Evolutionary conservation across 2,797 vertebrate genomes (phyloP).

Genomic region (Molossus alvarezi): DNA sequence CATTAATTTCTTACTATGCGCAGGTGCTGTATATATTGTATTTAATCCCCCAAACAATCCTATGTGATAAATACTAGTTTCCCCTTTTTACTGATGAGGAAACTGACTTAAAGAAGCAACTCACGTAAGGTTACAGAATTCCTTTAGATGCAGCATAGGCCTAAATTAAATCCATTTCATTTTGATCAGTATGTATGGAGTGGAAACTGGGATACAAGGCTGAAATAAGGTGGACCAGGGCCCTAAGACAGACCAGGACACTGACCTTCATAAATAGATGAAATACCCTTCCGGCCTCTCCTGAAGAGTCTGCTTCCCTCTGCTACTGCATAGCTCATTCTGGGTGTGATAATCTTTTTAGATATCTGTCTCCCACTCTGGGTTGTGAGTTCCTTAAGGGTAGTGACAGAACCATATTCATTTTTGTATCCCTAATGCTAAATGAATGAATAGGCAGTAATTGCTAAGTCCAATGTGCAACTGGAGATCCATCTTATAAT

Average conservation of each 20-base stretch:
- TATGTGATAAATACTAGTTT: neutral
- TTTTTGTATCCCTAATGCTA: neutral
- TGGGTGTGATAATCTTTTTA: neutral
- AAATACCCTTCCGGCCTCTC: neutral
- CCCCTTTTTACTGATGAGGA: neutral
- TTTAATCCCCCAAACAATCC: conserved; percentile 8
- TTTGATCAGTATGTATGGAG: neutral
- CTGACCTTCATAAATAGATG: neutral
- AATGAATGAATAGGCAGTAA: neutral
- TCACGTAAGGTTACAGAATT: neutral
- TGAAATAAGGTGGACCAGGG: neutral
- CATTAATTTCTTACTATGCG: neutral
- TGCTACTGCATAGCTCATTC: neutral
- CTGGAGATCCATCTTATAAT: neutral
- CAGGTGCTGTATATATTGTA: neutral
- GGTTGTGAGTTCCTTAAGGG: neutral
- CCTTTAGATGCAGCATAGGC: neutral
- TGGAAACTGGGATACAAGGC: neutral
- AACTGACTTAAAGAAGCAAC: neutral
- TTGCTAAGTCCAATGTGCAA: neutral
- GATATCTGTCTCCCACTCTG: neutral
- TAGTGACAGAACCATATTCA: neutral
- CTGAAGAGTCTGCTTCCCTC: neutral
- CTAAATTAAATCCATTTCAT: neutral
- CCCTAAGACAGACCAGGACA: neutral